Evolutionary conservation across 2,113 vertebrate species (phyloP), one percentile per base, ranked within the genome.

Genomic region (Heloderma charlesbogerti): DNA sequence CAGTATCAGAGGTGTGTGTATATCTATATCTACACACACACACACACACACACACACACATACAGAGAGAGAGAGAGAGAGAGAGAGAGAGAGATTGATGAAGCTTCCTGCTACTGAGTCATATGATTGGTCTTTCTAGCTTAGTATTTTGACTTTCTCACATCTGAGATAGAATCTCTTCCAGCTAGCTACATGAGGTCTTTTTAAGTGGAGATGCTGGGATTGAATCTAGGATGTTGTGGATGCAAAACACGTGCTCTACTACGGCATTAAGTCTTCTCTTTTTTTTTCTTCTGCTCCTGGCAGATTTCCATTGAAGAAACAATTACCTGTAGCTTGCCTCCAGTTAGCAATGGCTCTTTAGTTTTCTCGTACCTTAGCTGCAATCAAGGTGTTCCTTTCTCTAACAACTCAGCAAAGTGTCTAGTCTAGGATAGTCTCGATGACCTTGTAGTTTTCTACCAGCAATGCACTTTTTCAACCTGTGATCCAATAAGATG

Each of bases 241-340:
- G 77, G 18, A 20, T 80, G 31, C 43, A 51, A 69, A 80, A 79
- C 37, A 48, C 25, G 40, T 85, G 75, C 31, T 66, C 15, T 6
- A 4, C 16, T 40, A 66, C 54, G 43, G 75, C 18, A 87, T 67
- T 1, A 0, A 81, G 29, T 60, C 3, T 69, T 92, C 93, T 91
- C 80, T 87, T 89, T 94, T 94, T 90, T 84, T 88, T 78, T 8
- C 57, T 87, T 57, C 0, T 43, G 90, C 84, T 60, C 91, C 0
- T 67, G 87, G 84, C 15, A n/a, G 16, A 7, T 66, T 94, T 92
- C 54, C 85, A 75, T 89, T 0, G 0, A 0, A 0, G 74, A 66
- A 83, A 63, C 34, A 43, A 2, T 45, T 31, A n/a, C 16, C 13
- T 63, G 34, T 83, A 83, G 34, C 40, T 81, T 83, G 54, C 34